Conservation (phyloP, 2,888 invertebrate species). For the Empis livida region DNA sequence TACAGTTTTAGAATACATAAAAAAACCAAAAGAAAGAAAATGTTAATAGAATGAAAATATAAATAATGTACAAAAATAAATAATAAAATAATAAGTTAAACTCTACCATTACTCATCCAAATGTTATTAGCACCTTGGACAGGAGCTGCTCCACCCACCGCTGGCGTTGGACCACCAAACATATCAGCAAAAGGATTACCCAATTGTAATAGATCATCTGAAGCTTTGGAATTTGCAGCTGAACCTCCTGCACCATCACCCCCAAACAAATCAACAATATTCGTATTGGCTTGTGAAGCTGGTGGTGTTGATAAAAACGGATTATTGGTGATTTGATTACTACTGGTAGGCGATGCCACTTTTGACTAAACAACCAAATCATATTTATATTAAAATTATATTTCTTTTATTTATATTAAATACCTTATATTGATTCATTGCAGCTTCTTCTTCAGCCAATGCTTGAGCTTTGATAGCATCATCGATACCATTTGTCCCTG, state of each 20-base stretch:
- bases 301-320: slow-evolving; percentile 70
- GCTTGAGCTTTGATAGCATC: slow-evolving; percentile 76
- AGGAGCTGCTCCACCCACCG: slow-evolving; percentile 23
- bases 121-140: slow-evolving; percentile 34
- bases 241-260: slow-evolving; percentile 35
- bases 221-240: slow-evolving; percentile 48
- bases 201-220: slow-evolving; percentile 77
- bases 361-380: slow-evolving; percentile 44
- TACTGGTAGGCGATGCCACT: slow-evolving; percentile 61
- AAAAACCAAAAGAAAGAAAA: slow-evolving; percentile 1
- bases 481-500: slow-evolving; percentile 62
- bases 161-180: slow-evolving; percentile 45
- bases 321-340: slow-evolving; percentile 44
- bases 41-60: slow-evolving; percentile 6
- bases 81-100: slow-evolving; percentile 29
- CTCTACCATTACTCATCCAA: slow-evolving; percentile 40
- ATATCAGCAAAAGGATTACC: slow-evolving; percentile 87
- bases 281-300: slow-evolving; percentile 38
- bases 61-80: slow-evolving; percentile 8
- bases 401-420: slow-evolving; percentile 7
- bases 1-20: neutral
- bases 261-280: slow-evolving; percentile 71
- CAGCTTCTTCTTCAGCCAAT: slow-evolving; percentile 91
- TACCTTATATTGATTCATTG: slow-evolving; percentile 92
- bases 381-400: slow-evolving; percentile 1